Evolutionary conservation across 92 coral and sea anemone genomes (phyloP).

Genomic region (Umimayanthus chanpuru): DNA sequence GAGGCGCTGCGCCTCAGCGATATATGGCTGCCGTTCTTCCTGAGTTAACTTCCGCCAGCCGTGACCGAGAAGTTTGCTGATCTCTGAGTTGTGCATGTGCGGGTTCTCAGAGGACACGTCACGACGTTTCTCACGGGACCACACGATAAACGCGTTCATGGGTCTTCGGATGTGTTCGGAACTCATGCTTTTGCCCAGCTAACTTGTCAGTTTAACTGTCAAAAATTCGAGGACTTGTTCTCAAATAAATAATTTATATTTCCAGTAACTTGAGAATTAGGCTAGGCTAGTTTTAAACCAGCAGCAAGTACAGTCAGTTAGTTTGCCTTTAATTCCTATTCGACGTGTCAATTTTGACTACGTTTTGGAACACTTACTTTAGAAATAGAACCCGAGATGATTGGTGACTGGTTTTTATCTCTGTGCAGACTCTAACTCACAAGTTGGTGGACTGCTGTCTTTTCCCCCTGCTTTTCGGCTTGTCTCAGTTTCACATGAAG

Average conservation of each 20-base stretch:
- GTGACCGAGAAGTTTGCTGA: conserved; percentile 41
- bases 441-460: neutral
- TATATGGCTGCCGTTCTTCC: conserved; percentile 38
- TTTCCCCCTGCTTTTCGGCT: neutral
- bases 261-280: neutral
- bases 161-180: conserved; percentile 33
- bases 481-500: neutral
- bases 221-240: neutral
- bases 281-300: no score
- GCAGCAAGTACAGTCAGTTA: neutral
- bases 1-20: conserved; percentile 40
- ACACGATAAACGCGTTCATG: conserved; percentile 42
- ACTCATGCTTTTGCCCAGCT: neutral
- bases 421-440: neutral
- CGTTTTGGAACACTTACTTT: neutral
- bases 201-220: neutral
- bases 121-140: conserved; percentile 49
- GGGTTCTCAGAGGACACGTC: conserved; percentile 36
- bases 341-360: neutral
- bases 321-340: no score
- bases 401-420: no score
- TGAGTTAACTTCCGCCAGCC: conserved; percentile 37
- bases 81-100: conserved; percentile 47
- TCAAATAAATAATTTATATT: neutral
- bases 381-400: neutral